Conservation (phyloP, 2,888 invertebrate genomes). For the Strigamia crassipes region DNA sequence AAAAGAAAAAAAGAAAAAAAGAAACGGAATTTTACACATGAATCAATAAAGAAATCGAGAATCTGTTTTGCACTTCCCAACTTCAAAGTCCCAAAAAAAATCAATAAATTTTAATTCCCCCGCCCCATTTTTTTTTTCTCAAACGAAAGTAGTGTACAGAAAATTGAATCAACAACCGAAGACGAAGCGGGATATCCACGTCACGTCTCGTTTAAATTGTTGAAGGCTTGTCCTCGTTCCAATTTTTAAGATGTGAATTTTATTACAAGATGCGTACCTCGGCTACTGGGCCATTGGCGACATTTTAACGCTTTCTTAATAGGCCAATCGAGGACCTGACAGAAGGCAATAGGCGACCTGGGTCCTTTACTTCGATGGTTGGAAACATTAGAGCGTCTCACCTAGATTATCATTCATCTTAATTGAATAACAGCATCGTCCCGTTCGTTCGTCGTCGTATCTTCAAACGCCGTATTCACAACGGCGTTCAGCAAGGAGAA, state of each 20-base stretch:
- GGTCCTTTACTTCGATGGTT: slow-evolving; percentile 8
- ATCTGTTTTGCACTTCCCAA: too few species aligned
- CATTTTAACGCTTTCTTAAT: slow-evolving; percentile 35
- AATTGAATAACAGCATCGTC: slow-evolving; percentile 36
- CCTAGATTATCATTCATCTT: slow-evolving; percentile 40
- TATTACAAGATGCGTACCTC: slow-evolving; percentile 24
- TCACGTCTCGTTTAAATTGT: neutral
- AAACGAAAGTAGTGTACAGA: neutral
- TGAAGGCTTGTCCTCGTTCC: neutral
- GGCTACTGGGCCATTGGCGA: slow-evolving; percentile 22
- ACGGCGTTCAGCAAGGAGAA: neutral
- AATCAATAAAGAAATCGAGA: too few species aligned
- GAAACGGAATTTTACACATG: neutral
- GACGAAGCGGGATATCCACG: neutral
- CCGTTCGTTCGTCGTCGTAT: neutral
- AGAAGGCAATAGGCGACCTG: slow-evolving; percentile 35
- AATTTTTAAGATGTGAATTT: slow-evolving; percentile 26
- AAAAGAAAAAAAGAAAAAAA: neutral
- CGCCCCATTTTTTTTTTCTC: neutral
- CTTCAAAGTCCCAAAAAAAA: too few species aligned
- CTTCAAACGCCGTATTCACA: neutral
- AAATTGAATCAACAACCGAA: slow-evolving; percentile 10
- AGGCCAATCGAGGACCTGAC: slow-evolving; percentile 12
- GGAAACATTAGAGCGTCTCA: slow-evolving; percentile 29
- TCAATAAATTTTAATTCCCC: neutral